Percentiles rank a stretch among this genome's conserved stretches.
These are phyloP conservation scores for Drosophila tristis DNA, from an alignment of 1,140 invertebrate genomes.

Conservation along the genomic window DNA sequence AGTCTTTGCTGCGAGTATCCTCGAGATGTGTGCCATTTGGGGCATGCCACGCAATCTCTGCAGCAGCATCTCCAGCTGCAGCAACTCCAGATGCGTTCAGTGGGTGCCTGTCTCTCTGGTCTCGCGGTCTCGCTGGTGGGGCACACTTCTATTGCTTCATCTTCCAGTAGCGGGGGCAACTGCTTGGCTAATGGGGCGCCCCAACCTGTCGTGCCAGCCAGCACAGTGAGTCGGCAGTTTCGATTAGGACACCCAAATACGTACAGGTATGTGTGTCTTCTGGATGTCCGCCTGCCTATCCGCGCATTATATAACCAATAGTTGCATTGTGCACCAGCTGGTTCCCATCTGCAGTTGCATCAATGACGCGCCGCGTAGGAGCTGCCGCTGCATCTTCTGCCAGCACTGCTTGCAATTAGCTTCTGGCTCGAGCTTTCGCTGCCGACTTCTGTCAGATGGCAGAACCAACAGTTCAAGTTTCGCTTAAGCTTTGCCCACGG, in stretches of 20 bases:
- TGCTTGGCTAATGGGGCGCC: slow-evolving; percentile 32
- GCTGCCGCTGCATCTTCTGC: neutral
- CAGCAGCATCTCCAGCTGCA: neutral
- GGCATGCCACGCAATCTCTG: slow-evolving; percentile 1
- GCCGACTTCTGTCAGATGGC: too few species aligned
- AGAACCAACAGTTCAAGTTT: too few species aligned
- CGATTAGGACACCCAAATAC: slow-evolving; percentile 16
- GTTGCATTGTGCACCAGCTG: neutral
- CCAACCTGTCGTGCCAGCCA: slow-evolving; percentile 20
- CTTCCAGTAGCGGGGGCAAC: neutral
- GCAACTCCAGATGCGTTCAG: slow-evolving; percentile 13
- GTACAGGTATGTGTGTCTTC: slow-evolving; percentile 1
- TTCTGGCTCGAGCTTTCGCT: neutral
- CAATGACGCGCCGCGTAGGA: slow-evolving; percentile 22
- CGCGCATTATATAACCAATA: slow-evolving; percentile 22
- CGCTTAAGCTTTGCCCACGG: too few species aligned
- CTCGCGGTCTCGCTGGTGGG: neutral
- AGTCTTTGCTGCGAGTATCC: too few species aligned
- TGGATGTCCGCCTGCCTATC: neutral
- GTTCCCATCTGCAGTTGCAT: slow-evolving; percentile 15
- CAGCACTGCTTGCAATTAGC: slow-evolving; percentile 6
- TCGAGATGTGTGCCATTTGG: too few species aligned
- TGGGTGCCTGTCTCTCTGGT: slow-evolving; percentile 6
- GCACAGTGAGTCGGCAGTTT: slow-evolving; percentile 14
- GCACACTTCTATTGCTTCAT: slow-evolving; percentile 41